Evolutionary conservation across 2,888 invertebrate species (phyloP).

Genomic region (Coleophora flavipennella): DNA sequence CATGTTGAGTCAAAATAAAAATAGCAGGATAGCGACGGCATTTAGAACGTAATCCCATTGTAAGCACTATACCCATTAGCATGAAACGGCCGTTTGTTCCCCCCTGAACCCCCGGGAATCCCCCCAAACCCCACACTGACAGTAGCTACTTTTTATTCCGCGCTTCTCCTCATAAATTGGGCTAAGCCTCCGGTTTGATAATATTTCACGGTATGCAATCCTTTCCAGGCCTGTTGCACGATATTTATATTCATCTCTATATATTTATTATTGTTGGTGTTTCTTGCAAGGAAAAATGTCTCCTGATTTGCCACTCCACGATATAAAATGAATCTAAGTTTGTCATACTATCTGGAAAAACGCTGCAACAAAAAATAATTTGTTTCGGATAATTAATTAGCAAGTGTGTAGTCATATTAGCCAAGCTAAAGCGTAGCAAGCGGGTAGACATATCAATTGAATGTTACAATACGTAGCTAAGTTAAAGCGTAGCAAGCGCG

Average conservation of each 20-base stretch:
- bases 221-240: conserved; percentile 15
- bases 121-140: conserved; percentile 10
- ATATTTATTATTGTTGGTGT: too few relatives aligned
- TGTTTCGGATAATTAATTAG: too few relatives aligned
- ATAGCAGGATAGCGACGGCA: conserved; percentile 18
- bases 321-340: too few relatives aligned
- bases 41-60: conserved; percentile 44
- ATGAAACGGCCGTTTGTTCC: conserved; percentile 42
- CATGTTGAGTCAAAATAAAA: conserved; percentile 1
- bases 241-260: neutral
- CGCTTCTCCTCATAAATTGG: conserved; percentile 38
- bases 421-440: too few relatives aligned
- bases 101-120: conserved; percentile 13
- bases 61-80: conserved; percentile 49
- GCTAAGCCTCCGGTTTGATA: conserved; percentile 28
- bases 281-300: too few relatives aligned
- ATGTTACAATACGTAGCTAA: too few relatives aligned
- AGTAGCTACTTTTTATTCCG: conserved; percentile 35
- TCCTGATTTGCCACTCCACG: too few relatives aligned
- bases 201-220: conserved; percentile 26
- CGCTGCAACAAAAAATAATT: too few relatives aligned
- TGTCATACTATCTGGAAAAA: too few relatives aligned
- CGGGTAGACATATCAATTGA: too few relatives aligned
- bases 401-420: too few relatives aligned
- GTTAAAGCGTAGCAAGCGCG: too few relatives aligned